Conservation (phyloP, 2,888 invertebrate species). For the Sminthurides aquaticus region DNA sequence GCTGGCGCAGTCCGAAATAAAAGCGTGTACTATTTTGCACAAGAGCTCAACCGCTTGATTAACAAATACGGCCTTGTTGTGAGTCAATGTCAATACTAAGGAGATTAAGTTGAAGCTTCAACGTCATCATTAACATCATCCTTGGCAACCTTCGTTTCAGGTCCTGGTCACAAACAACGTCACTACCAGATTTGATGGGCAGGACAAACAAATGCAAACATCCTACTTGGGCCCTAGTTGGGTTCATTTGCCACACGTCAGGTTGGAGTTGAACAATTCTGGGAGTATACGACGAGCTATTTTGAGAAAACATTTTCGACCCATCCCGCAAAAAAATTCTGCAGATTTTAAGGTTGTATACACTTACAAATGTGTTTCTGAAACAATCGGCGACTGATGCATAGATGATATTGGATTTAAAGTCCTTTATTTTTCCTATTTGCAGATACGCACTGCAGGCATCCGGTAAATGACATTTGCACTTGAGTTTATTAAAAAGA, state of each 20-base stretch:
- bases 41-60: conserved; percentile 26
- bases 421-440: no score
- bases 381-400: no score
- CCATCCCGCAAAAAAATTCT: not conserved
- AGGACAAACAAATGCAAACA: conserved; percentile 22
- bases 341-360: not conserved
- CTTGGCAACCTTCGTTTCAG: not conserved
- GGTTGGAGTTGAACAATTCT: not conserved
- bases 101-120: not conserved
- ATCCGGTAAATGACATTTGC: no score
- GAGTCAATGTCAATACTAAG: not conserved
- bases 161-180: conserved; percentile 35
- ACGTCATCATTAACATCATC: not conserved
- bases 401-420: no score
- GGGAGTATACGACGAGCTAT: not conserved
- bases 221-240: conserved; percentile 34
- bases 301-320: conserved; percentile 1
- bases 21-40: conserved; percentile 27
- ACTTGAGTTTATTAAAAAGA: no score
- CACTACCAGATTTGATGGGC: conserved; percentile 26
- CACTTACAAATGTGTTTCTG: not conserved
- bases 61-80: conserved; percentile 26
- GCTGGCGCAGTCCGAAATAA: conserved; percentile 14
- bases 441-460: conserved; percentile 11
- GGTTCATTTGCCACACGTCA: conserved; percentile 11